Percentiles rank a stretch among this genome's conserved stretches.
These are phyloP conservation scores for Phortica okadai DNA, from an alignment of 2,888 invertebrate species.

Conservation along the genomic window DNA sequence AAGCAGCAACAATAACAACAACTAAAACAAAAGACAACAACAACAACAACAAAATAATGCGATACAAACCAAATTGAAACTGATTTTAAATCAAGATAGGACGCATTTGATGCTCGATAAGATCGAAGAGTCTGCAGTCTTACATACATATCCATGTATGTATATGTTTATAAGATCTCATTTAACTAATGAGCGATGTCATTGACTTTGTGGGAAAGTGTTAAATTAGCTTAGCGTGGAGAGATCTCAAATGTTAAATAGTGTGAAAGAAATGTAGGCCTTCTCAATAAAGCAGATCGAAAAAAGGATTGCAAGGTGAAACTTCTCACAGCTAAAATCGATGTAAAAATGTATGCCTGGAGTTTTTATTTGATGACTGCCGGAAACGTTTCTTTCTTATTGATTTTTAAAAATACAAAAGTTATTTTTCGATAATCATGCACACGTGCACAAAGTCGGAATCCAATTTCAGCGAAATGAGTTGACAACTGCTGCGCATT, in stretches of 20 bases:
- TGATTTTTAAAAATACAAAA: too few species aligned
- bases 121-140: background rate
- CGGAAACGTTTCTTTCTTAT: too few species aligned
- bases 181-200: slow-evolving; percentile 50
- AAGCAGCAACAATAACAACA: background rate
- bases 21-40: background rate
- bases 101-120: slow-evolving; percentile 15
- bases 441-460: background rate
- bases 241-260: slow-evolving; percentile 9
- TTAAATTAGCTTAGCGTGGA: slow-evolving; percentile 38
- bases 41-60: background rate
- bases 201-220: slow-evolving; percentile 68
- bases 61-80: background rate
- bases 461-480: slow-evolving; percentile 4
- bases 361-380: too few species aligned
- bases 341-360: too few species aligned
- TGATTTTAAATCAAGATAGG: slow-evolving; percentile 10
- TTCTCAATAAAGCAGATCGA: background rate
- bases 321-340: too few species aligned
- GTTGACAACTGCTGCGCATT: background rate
- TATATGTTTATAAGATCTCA: background rate
- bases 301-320: too few species aligned
- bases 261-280: background rate
- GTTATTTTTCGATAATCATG: too few species aligned
- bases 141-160: background rate